Evolutionary conservation across 2,113 vertebrate genomes (phyloP).

Genomic region (Boulengeromyrus knoepffleri): DNA sequence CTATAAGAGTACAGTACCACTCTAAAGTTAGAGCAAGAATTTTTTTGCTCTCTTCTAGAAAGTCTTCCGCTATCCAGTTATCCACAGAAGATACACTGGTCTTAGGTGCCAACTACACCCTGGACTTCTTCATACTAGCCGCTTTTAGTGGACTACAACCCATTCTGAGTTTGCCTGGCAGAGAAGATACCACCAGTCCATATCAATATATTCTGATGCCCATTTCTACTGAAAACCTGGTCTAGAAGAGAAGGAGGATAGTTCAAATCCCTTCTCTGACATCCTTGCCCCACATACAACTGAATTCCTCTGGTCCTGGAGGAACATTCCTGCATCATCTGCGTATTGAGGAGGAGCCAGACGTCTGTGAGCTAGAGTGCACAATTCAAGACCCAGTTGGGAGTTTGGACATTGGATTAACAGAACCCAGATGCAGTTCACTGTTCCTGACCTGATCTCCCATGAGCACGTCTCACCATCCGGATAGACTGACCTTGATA

Average conservation of each 20-base stretch:
- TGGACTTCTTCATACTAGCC: background rate
- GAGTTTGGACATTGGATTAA: background rate
- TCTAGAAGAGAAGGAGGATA: background rate
- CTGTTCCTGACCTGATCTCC: background rate
- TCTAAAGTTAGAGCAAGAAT: background rate
- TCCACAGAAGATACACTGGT: background rate
- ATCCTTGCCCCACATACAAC: background rate
- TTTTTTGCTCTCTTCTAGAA: background rate
- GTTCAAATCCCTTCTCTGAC: background rate
- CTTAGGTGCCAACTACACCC: background rate
- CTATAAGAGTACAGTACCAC: background rate
- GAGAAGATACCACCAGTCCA: background rate
- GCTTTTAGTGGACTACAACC: background rate
- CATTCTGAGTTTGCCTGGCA: background rate
- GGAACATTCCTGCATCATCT: background rate
- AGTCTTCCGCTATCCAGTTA: background rate
- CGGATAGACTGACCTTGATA: no score
- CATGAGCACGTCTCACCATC: no score
- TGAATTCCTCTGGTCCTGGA: background rate
- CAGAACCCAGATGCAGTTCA: background rate
- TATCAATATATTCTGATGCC: background rate
- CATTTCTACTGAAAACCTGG: background rate
- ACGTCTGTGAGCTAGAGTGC: background rate
- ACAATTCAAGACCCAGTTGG: background rate
- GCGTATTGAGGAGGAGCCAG: background rate